Percentiles rank a stretch among this genome's conserved stretches.
phyloP scores from a whole-genome alignment of 2,113 vertebrate species.

The Actenoides hombroni region DNA sequence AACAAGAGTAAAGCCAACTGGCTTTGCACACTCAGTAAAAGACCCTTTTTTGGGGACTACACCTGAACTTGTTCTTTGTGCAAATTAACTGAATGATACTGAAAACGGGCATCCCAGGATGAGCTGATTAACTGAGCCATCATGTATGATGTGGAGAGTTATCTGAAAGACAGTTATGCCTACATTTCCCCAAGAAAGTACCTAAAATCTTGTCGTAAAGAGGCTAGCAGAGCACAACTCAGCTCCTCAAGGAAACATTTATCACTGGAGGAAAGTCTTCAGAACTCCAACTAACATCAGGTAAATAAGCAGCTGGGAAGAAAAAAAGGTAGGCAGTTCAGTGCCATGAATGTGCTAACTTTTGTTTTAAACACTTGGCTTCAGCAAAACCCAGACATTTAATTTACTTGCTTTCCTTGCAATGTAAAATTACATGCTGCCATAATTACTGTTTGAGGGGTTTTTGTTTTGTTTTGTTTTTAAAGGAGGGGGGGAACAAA shows the following conservation, averaged over 20 bases:
- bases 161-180: background rate
- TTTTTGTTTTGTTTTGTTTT: background rate
- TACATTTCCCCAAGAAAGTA: background rate
- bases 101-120: background rate
- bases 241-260: background rate
- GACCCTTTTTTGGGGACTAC: background rate
- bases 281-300: background rate
- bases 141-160: background rate
- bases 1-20: too few species aligned
- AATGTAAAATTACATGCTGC: constrained; percentile 42
- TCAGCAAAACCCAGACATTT: background rate
- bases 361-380: constrained; percentile 18
- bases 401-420: constrained; percentile 21
- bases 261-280: background rate
- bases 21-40: background rate
- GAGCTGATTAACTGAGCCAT: background rate
- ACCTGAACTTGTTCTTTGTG: background rate
- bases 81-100: background rate
- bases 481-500: background rate
- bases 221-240: background rate
- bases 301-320: background rate
- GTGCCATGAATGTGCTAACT: background rate
- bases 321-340: background rate
- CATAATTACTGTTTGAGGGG: background rate
- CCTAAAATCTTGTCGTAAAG: background rate